Percentiles rank a stretch among this genome's conserved stretches.
Evolutionary conservation across 2,888 invertebrate species (phyloP).

Genomic region (Drepana falcataria): DNA sequence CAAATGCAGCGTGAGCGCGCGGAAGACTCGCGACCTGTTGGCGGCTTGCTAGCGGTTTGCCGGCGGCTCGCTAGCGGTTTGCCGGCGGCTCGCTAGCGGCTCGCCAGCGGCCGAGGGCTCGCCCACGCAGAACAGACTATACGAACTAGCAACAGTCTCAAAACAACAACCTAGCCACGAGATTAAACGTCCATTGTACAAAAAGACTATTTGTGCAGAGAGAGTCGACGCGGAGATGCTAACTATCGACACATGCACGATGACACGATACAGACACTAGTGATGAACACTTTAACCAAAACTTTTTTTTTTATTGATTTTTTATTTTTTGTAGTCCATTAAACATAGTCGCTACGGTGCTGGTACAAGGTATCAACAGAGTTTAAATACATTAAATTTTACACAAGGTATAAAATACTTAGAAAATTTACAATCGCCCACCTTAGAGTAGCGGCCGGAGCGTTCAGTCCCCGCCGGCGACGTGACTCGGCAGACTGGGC

Average conservation of each 20-base stretch:
- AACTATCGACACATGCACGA: slow-evolving; percentile 35
- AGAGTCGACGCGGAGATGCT: slow-evolving; percentile 33
- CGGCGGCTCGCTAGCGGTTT: slow-evolving; percentile 38
- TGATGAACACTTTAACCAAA: slow-evolving; percentile 37
- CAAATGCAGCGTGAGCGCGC: slow-evolving; percentile 46
- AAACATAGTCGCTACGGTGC: slow-evolving; percentile 45
- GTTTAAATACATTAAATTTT: slow-evolving; percentile 61
- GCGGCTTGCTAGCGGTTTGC: slow-evolving; percentile 12
- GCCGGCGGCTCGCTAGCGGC: slow-evolving; percentile 3
- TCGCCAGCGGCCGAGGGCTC: slow-evolving; percentile 7
- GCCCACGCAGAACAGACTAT: slow-evolving; percentile 15
- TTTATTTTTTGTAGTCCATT: slow-evolving; percentile 15
- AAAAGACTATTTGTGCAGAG: slow-evolving; percentile 61
- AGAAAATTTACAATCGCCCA: slow-evolving; percentile 75
- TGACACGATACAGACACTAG: slow-evolving; percentile 38
- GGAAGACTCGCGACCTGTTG: slow-evolving; percentile 31
- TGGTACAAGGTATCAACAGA: slow-evolving; percentile 45
- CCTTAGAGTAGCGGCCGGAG: slow-evolving; percentile 51
- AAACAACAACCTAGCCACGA: slow-evolving; percentile 41
- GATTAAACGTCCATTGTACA: slow-evolving; percentile 41
- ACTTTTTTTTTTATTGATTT: slow-evolving; percentile 23
- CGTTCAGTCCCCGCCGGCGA: slow-evolving; percentile 12
- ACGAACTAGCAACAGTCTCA: slow-evolving; percentile 36
- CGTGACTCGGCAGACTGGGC: slow-evolving; percentile 8
- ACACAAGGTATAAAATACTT: slow-evolving; percentile 75